These are phyloP conservation scores for Yponomeuta malinellus DNA, from an alignment of 2,888 invertebrate species.

Conservation along the genomic window DNA sequence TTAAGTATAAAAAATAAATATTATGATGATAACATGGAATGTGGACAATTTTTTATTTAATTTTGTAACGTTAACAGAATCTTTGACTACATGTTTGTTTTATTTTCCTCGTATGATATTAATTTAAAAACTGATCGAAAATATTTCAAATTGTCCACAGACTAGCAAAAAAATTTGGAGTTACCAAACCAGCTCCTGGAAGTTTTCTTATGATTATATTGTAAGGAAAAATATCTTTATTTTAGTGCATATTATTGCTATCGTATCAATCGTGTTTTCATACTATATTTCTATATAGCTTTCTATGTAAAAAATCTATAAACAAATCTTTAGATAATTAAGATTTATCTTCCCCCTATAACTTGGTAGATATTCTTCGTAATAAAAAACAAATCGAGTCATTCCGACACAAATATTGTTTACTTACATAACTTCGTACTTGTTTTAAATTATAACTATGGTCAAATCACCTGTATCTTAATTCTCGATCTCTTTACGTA, in stretches of 20 bases:
- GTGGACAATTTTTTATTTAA: background rate
- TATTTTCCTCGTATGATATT: background rate
- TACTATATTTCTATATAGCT: slow-evolving; percentile 65
- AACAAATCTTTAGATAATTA: slow-evolving; percentile 28
- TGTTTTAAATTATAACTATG: too few species aligned
- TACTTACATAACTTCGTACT: too few species aligned
- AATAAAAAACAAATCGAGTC: too few species aligned
- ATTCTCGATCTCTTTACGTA: background rate
- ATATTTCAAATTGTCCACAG: slow-evolving; percentile 1
- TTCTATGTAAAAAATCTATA: slow-evolving; percentile 50
- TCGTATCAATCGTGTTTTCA: slow-evolving; percentile 17
- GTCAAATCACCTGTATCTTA: background rate
- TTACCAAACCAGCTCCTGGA: slow-evolving; percentile 26
- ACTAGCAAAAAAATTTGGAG: background rate
- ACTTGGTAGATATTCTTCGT: background rate
- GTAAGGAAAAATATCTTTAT: slow-evolving; percentile 63
- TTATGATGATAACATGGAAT: background rate
- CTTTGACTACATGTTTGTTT: too few species aligned
- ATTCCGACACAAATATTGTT: too few species aligned
- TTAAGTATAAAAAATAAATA: background rate
- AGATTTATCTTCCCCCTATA: slow-evolving; percentile 12
- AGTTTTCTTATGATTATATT: slow-evolving; percentile 73
- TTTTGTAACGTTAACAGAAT: too few species aligned
- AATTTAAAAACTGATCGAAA: background rate
- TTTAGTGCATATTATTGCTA: slow-evolving; percentile 45